Evolutionary conservation across 2,113 vertebrate species (phyloP), one percentile per base, ranked within the genome.

Genomic region (Oceanodroma tethys): DNA sequence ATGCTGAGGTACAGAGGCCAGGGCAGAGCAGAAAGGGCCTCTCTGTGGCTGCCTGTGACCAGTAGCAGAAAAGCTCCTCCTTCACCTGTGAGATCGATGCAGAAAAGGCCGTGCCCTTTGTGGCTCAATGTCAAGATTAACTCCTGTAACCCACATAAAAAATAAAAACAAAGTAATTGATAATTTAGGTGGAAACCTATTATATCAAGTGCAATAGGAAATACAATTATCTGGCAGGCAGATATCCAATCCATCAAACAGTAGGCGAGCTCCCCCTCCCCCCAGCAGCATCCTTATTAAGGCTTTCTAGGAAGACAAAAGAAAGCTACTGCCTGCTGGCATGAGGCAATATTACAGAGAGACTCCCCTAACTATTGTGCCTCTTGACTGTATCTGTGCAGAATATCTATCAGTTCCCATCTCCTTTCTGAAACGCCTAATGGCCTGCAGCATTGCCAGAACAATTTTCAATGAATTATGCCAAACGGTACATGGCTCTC

Each of bases 191-290:
- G 78, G 81, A 94, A 96, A 50, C 74, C 91, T 81, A 93, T 96
- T 94, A 67, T 16, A 88, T 66, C 90, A 88, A 93, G 72, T 63
- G 85, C 95, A 97, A 93, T 93, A 93, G 97, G 87, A 95, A 97
- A 97, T 23, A 97, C 92, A 97, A 97, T 97, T 96, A 97, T 88
- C 88, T 83, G 88, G 90, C 88, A 94, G 85, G 82, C 58, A 86
- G 92, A 93, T 67, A 83, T 78, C 48, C 74, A 53, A 92, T 96
- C 79, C 72, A 65, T 95, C 92, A 97, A 25, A 10, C 6, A 62
- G 74, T 3, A 90, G 67, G 53, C 45, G 53, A 21, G 48, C 7
- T 65, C 38, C 45, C 53, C 60, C 20, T 47, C 25, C 34, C 40
- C n/a, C 17, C 52, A 78, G 90, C 71, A 81, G 76, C 59, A 68